Base-by-base conservation (phyloP, 1,140 invertebrate genomes). In the Pectinophora gossypiella region DNA sequence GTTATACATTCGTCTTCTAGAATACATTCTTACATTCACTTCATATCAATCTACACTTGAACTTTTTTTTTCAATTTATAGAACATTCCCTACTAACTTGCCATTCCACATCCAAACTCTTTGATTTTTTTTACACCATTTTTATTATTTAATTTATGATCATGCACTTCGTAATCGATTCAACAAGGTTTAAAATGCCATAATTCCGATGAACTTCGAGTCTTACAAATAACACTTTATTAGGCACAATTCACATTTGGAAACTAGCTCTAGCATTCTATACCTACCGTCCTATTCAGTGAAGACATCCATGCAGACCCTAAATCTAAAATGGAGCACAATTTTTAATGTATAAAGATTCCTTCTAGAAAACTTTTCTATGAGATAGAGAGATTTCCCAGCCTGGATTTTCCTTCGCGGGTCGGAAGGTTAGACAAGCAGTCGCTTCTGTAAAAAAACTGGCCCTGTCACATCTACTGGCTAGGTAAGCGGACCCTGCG, bases 201-300 rank as follows among this genome's bases (percentile, higher is more conserved):
- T 40, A 15, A 40, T 12, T 40, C n/a, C 36, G 36, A 16, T 40
- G 36, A 40, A 40, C 36, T 7, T 40, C 36, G 23, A 45, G 56
- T 55, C 61, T 66, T 69, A 72, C 52, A 68, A 60, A 64, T 56
- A 64, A 68, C 65, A 51, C 59, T 35, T 69, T 61, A 61, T 75
- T n/a, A 85, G 82, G 82, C 79, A 85, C 82, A 76, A 78, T 80
- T 82, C 74, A 80, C 68, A 70, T 79, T 67, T 68, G 63, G 68
- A 68, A 64, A 72, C 76, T 85, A 83, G 45, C 61, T 72, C 79
- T 85, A 83, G 79, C 81, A 68, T 72, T 70, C 73, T 82, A 78
- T 47, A 62, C 53, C 63, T 80, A 78, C 61, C 15, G 19, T 56
- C 44, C 53, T 20, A 49, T 68, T 61, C 64, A 72, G 63, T 68